Conservation (phyloP, 2,888 invertebrate genomes). For the Macaria notata region DNA sequence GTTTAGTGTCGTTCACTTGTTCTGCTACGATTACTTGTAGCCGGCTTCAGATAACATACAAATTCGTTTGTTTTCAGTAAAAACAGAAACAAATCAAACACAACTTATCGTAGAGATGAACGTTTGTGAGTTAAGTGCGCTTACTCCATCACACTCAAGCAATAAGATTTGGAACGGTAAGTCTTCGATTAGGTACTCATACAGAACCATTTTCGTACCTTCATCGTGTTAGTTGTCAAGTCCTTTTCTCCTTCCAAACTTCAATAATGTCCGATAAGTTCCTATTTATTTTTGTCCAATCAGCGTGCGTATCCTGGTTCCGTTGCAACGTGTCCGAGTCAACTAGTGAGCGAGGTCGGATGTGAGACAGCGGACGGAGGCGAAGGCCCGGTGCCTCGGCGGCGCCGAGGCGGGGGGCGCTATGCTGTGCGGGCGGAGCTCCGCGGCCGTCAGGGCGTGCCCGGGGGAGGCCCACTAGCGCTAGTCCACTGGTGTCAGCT, state of each 20-base stretch:
- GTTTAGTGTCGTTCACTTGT: no score
- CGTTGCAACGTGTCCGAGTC: neutral
- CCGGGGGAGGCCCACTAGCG: slow-evolving; percentile 81
- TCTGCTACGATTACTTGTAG: no score
- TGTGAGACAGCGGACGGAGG: neutral
- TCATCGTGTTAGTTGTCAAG: slow-evolving; percentile 13
- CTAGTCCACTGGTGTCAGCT: slow-evolving; percentile 79
- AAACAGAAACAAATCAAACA: no score
- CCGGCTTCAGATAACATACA: no score
- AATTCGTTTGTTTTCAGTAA: no score
- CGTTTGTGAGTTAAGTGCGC: no score
- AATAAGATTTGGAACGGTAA: no score
- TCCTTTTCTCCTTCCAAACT: slow-evolving; percentile 7
- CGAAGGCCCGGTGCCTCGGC: slow-evolving; percentile 50
- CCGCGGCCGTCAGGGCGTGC: slow-evolving; percentile 26
- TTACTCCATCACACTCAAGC: no score
- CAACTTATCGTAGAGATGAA: no score
- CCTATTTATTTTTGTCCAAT: neutral
- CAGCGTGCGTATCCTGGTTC: slow-evolving; percentile 1
- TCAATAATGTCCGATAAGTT: neutral
- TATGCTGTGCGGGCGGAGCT: slow-evolving; percentile 24
- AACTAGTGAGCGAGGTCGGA: neutral
- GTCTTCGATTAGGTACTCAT: no score
- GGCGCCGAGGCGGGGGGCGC: slow-evolving; percentile 52
- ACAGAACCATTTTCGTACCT: slow-evolving; percentile 1